Percentiles rank a stretch among this genome's conserved stretches.
Conservation (phyloP, 2,888 invertebrate genomes). For the Macrosiphum euphorbiae region DNA sequence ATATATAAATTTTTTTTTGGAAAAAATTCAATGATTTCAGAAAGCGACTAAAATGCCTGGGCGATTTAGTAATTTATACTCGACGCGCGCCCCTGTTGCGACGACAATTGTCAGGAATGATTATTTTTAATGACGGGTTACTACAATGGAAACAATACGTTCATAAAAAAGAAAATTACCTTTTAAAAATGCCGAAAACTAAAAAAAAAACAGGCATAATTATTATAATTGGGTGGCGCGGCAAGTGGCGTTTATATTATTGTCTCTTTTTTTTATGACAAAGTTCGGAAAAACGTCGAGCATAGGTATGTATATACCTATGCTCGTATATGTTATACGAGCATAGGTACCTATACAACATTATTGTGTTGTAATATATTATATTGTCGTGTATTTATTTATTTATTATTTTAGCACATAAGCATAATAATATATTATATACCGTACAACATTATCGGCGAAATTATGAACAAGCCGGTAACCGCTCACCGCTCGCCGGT, state of each 20-base stretch:
- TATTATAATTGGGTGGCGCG: neutral
- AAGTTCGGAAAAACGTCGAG: neutral
- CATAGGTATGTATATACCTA: too few species aligned
- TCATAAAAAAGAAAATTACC: neutral
- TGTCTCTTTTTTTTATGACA: neutral
- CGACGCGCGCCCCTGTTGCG: neutral
- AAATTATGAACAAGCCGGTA: neutral
- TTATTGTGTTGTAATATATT: neutral
- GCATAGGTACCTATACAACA: neutral
- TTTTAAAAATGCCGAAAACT: neutral
- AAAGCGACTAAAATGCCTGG: slow-evolving; percentile 29
- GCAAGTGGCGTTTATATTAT: neutral
- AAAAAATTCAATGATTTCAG: neutral
- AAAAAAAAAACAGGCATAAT: slow-evolving; percentile 14
- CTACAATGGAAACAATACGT: neutral
- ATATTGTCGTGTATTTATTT: neutral
- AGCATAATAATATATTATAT: too few species aligned
- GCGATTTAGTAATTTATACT: slow-evolving; percentile 22
- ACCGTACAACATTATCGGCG: neutral
- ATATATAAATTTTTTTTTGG: neutral
- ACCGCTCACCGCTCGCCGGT: neutral
- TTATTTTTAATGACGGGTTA: slow-evolving; percentile 15
- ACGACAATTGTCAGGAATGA: slow-evolving; percentile 11
- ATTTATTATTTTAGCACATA: neutral
- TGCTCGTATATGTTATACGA: too few species aligned